These are phyloP conservation scores for Prionace glauca DNA, from an alignment of 2,797 vertebrate genomes.

Conservation along the genomic window DNA sequence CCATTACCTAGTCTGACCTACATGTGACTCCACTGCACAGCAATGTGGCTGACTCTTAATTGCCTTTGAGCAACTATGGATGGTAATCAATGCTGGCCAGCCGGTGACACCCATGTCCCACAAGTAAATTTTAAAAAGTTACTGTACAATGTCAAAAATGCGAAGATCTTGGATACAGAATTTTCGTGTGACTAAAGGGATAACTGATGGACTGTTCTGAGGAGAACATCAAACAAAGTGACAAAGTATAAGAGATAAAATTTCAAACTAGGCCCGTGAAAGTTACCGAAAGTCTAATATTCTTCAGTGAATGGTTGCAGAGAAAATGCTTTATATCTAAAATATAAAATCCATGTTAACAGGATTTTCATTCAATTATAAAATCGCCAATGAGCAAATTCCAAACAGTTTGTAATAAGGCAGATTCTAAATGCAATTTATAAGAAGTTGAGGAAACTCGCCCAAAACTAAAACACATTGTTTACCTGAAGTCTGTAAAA, in stretches of 20 bases:
- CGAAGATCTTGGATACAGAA: neutral
- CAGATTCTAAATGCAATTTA: neutral
- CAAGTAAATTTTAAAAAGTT: neutral
- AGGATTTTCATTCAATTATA: neutral
- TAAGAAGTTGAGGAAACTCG: neutral
- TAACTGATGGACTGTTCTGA: neutral
- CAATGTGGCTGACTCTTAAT: no score
- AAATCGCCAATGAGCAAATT: no score
- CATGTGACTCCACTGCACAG: no score
- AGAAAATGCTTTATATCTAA: neutral
- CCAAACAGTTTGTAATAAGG: no score
- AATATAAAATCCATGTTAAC: neutral
- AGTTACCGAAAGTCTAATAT: neutral
- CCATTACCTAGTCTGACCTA: no score
- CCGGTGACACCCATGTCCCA: no score
- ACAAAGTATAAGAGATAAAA: neutral
- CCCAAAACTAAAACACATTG: neutral
- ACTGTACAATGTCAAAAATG: neutral
- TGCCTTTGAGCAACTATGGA: no score
- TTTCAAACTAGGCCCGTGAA: neutral
- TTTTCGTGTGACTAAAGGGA: neutral
- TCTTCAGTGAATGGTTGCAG: neutral
- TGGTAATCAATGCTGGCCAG: no score
- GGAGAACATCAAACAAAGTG: neutral
- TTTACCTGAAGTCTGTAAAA: neutral